Evolutionary conservation across 1,140 invertebrate genomes (phyloP).

Genomic region (Popillia japonica): DNA sequence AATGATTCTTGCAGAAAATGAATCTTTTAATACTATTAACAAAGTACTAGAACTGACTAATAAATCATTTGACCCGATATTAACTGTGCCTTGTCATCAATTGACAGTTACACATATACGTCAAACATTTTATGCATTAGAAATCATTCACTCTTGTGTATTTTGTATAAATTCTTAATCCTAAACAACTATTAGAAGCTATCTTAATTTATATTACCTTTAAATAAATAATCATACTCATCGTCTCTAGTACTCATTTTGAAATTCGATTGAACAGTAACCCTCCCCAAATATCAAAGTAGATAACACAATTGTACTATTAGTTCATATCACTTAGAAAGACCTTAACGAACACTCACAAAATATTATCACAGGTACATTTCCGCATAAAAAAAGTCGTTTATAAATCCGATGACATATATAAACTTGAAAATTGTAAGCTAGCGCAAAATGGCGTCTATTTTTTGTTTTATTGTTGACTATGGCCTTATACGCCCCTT

Average conservation of each 20-base stretch:
- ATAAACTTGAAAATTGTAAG: constrained; percentile 48
- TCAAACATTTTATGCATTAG: neutral
- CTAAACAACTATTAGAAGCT: constrained; percentile 52
- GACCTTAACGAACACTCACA: constrained; percentile 49
- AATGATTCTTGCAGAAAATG: neutral
- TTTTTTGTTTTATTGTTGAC: constrained; percentile 50
- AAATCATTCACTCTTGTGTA: neutral
- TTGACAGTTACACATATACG: constrained; percentile 38
- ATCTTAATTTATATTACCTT: constrained; percentile 74
- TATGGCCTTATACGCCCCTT: constrained; percentile 53
- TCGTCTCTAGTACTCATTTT: constrained; percentile 95
- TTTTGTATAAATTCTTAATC: neutral
- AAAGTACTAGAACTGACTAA: neutral
- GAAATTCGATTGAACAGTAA: constrained; percentile 34
- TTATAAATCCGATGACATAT: constrained; percentile 47
- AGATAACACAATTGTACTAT: constrained; percentile 43
- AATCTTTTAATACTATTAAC: neutral
- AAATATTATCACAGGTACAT: constrained; percentile 58
- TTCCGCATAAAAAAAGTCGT: constrained; percentile 43
- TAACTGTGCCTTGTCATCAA: constrained; percentile 40
- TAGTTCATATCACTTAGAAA: constrained; percentile 56
- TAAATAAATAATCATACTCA: constrained; percentile 99
- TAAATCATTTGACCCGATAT: constrained; percentile 24
- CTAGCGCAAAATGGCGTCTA: constrained; percentile 55
- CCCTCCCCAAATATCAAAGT: constrained; percentile 43